Evolutionary conservation across 2,888 invertebrate species (phyloP), one percentile per base, ranked within the genome.

Genomic region (Peribatodes rhomboidaria): DNA sequence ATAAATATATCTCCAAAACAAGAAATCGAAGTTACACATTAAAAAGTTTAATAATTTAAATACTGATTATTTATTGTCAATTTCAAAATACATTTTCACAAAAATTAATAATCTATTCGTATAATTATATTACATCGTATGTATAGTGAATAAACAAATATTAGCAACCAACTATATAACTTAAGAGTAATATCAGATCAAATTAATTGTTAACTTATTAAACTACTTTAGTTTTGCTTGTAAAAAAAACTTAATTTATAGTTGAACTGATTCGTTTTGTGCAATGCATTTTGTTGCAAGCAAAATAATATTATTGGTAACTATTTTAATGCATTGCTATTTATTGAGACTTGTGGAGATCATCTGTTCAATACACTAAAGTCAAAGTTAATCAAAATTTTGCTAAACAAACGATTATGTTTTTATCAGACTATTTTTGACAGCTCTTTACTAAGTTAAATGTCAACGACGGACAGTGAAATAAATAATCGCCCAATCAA

Each of bases 1-100:
- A 90, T 89, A 87, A 87, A 84, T 79, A 81, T 79, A 83, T 84
- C 82, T 84, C 81, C 84, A 83, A 85, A 88, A 90, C 85, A 92
- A 89, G 85, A 87, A 86, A 85, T 86, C 81, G 76, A 79, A 78
- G 69, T 67, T 71, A 72, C 68, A 72, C 70, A 75, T 71, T 66
- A 66, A 70, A 72, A 70, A 74, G 79, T 83, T 81, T 72, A 83
- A 86, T 87, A 87, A 87, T 88, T 88, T 90, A 90, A 92, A 92
- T 92, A 92, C 91, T 92, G 91, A 84, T 91, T 89, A 90, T 90
- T 92, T 92, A 92, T 92, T 92, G 92, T 92, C 92, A 84, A 89
- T 85, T 89, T 77, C 80, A 79, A 89, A 89, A 88, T 87, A 89
- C 87, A 82, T 84, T 81, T 56, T 80, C 72, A 79, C 64, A 75